phyloP scores from a whole-genome alignment of 2,113 vertebrate species.

The Phocoena phocoena region DNA sequence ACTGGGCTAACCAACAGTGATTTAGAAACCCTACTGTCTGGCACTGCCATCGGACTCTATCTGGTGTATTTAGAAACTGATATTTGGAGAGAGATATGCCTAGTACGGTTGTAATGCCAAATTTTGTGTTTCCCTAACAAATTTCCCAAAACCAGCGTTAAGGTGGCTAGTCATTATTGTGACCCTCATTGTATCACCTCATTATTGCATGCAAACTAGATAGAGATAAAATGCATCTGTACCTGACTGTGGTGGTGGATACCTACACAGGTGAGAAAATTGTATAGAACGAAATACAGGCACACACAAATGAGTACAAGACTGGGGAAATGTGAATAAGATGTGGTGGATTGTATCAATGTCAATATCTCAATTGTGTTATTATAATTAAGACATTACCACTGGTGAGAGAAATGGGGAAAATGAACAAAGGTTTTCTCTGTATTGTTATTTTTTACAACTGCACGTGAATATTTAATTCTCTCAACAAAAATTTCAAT shows the following conservation, averaged over 20 bases:
- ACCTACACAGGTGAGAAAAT: not conserved
- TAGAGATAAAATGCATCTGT: not conserved
- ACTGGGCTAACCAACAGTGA: not conserved
- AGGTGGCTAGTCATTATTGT: not conserved
- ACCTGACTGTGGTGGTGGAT: not conserved
- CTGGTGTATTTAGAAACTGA: not conserved
- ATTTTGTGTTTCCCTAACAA: slow-evolving; percentile 19
- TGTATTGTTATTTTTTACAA: slow-evolving; percentile 17
- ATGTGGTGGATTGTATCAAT: not conserved
- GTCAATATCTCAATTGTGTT: not conserved
- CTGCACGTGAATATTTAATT: not conserved
- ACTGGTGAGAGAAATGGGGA: not conserved
- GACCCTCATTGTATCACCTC: not conserved
- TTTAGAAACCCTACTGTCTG: not conserved
- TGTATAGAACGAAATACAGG: not conserved
- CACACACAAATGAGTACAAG: not conserved
- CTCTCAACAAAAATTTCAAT: not conserved
- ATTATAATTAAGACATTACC: not conserved
- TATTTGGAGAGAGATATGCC: not conserved
- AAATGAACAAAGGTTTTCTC: slow-evolving; percentile 21
- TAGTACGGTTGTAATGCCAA: not conserved
- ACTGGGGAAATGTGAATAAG: not conserved
- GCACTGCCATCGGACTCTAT: not conserved
- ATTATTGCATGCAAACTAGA: not conserved
- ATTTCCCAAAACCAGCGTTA: not conserved